Percentiles rank a stretch among this genome's conserved stretches.
Evolutionary conservation across 2,888 invertebrate species (phyloP).

Genomic region (Adelognathus sp.): DNA sequence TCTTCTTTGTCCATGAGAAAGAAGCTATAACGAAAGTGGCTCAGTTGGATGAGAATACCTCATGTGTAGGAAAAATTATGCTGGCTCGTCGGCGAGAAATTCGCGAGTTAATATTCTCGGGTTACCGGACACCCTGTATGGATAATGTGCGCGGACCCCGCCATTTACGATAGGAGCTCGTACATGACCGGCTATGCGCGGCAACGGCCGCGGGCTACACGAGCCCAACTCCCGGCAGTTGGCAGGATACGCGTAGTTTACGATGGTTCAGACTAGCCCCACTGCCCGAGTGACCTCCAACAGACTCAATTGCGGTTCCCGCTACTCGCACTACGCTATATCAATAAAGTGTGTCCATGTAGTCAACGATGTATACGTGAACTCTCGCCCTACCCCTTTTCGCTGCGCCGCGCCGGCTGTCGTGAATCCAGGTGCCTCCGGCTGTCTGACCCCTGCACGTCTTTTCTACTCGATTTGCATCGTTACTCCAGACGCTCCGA

Average conservation of each 20-base stretch:
- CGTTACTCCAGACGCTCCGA: slow-evolving; percentile 10
- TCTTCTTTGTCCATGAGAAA: no score
- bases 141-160: neutral
- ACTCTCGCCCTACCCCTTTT: slow-evolving; percentile 4
- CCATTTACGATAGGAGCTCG: neutral
- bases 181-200: neutral
- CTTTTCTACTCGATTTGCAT: slow-evolving; percentile 56
- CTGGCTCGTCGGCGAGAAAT: neutral
- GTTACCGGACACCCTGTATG: neutral
- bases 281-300: slow-evolving; percentile 60
- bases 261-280: slow-evolving; percentile 39
- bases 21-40: no score
- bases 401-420: slow-evolving; percentile 18
- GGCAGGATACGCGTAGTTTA: slow-evolving; percentile 50
- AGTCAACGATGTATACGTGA: neutral
- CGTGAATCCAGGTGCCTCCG: slow-evolving; percentile 42
- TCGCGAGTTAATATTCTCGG: neutral
- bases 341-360: neutral
- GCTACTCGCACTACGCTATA: slow-evolving; percentile 47
- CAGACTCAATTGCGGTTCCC: slow-evolving; percentile 43
- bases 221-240: slow-evolving; percentile 5
- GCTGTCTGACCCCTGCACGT: slow-evolving; percentile 32
- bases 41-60: no score
- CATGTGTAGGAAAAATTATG: neutral
- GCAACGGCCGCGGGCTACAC: slow-evolving; percentile 9